These are phyloP conservation scores for Bombus waltoni DNA, from an alignment of 1,140 invertebrate species.

Conservation along the genomic window DNA sequence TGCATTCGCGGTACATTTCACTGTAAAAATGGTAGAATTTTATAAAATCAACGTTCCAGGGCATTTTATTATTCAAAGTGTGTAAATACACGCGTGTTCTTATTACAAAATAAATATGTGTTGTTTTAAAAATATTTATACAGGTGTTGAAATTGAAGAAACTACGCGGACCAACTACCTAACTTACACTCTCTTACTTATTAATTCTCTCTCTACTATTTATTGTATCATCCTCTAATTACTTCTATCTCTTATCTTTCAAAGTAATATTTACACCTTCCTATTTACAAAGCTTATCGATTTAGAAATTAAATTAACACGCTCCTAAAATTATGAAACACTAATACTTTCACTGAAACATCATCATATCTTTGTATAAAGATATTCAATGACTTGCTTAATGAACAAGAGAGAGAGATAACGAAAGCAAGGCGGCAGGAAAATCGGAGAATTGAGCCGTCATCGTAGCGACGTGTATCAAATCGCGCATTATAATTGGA, in stretches of 20 bases:
- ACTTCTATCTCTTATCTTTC: no score
- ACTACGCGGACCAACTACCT: not conserved
- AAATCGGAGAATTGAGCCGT: slow-evolving; percentile 76
- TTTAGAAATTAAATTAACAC: not conserved
- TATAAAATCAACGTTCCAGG: not conserved
- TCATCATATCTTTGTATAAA: not conserved
- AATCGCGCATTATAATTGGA: slow-evolving; percentile 81
- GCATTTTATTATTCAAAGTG: not conserved
- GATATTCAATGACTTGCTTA: not conserved
- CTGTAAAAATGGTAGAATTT: not conserved
- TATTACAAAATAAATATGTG: not conserved
- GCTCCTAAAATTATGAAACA: not conserved
- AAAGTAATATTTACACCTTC: no score
- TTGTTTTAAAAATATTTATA: not conserved
- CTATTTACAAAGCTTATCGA: no score
- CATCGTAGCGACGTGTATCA: slow-evolving; percentile 73
- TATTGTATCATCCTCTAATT: not conserved
- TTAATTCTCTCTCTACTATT: not conserved
- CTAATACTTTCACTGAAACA: not conserved
- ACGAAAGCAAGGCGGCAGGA: not conserved
- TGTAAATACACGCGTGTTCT: not conserved
- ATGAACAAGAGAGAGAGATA: not conserved
- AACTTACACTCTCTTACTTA: not conserved
- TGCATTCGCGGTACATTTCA: not conserved
- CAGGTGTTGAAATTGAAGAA: not conserved